Base-by-base conservation (phyloP, 2,888 invertebrate species). In the Acanthococcus lagerstroemiae region DNA sequence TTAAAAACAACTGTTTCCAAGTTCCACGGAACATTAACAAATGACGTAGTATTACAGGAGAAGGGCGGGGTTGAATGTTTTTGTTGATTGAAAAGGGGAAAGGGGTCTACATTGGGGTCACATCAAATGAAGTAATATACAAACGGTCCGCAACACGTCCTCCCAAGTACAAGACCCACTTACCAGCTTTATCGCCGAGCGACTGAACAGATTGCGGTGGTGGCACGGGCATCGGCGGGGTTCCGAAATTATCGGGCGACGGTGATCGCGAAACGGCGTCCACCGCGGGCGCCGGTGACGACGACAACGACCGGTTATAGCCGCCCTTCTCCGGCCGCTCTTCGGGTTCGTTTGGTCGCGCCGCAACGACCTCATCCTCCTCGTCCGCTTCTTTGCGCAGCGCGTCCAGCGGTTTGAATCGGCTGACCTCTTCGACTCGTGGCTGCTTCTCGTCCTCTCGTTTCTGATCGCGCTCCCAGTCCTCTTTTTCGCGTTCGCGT, bases 401-500 rank as follows among this genome's bases (percentile, higher is more conserved):
- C 45, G 17, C 22, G 45, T n/a, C n/a, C n/a, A n/a, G 30, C 2
- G 22, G 3, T 21, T 55, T 55, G 19, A 30, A 17, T 24, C 55
- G 26, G 12, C n/a, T n/a, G n/a, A n/a, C n/a, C n/a, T n/a, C n/a
- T n/a, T n/a, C n/a, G n/a, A n/a, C n/a, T n/a, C n/a, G n/a, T n/a
- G n/a, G n/a, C 37, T 15, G 37, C 15, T 66, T 26, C 48, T 68
- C 54, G 65, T 68, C 68, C 45, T 61, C 46, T 66, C 68, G 61
- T 37, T 27, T 67, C 15, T 48, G 66, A 52, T 48, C 66, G 37
- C 25, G 69, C 61, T 67, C 68, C 48, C 67, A 26, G 9, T 48
- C 56, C 73, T 79, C 72, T 69, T 30, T 44, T 45, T 66, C 56
- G 19, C 88, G 69, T 87, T 85, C 0, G 54, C 67, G 65, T 66